Evolutionary conservation across 2,113 vertebrate genomes (phyloP).

Genomic region (Cervus canadensis): DNA sequence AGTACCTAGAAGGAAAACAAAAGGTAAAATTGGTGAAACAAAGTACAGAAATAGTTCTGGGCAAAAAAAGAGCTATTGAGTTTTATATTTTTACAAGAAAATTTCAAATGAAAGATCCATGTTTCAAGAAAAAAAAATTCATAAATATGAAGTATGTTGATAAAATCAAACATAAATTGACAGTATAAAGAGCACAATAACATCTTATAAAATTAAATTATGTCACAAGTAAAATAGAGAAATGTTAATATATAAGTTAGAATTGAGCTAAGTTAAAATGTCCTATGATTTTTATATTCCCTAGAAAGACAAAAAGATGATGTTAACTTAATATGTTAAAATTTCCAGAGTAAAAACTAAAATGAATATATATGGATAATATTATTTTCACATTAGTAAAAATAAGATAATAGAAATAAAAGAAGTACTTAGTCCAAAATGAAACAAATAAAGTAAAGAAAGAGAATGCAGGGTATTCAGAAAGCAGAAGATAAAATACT

Average conservation of each 20-base stretch:
- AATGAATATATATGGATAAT: background rate
- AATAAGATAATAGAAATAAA: background rate
- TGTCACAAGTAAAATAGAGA: background rate
- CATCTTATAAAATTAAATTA: background rate
- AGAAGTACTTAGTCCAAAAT: background rate
- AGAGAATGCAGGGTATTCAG: background rate
- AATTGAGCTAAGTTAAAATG: background rate
- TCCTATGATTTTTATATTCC: background rate
- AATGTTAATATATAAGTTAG: background rate
- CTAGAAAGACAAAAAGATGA: background rate
- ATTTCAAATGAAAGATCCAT: background rate
- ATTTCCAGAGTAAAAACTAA: background rate
- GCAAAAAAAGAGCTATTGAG: background rate
- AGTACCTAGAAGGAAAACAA: background rate
- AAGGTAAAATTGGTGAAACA: background rate
- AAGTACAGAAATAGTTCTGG: background rate
- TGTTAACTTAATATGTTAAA: background rate
- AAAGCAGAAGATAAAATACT: background rate
- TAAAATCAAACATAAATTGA: background rate
- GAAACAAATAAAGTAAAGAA: background rate
- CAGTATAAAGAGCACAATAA: background rate
- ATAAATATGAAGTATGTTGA: background rate
- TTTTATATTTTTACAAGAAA: background rate
- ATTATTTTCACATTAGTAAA: background rate
- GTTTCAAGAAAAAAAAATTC: background rate